Conservation (phyloP, 2,888 invertebrate species). For the Ophraella communa region DNA sequence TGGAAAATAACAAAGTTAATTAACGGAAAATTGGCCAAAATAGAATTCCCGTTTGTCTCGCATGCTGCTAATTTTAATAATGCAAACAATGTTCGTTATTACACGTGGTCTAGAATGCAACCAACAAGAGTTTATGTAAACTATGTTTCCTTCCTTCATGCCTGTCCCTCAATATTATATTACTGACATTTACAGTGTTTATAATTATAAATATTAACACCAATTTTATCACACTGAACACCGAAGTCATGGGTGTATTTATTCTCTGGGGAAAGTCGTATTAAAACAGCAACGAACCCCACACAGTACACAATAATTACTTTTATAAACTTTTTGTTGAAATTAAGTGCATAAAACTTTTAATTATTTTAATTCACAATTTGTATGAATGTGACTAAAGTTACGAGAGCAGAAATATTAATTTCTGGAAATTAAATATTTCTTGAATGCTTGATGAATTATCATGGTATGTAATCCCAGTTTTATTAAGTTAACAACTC, state of each 20-base stretch:
- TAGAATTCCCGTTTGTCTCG: neutral
- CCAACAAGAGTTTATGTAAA: neutral
- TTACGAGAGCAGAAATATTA: too few relatives aligned
- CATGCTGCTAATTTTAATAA: neutral
- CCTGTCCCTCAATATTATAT: neutral
- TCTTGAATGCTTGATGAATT: too few relatives aligned
- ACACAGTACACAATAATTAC: too few relatives aligned
- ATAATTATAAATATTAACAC: neutral
- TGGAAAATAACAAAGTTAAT: neutral
- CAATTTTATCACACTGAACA: neutral
- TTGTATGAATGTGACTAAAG: too few relatives aligned
- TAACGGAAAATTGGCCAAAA: neutral
- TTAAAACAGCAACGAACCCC: too few relatives aligned
- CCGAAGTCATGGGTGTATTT: neutral
- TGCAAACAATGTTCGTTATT: slow-evolving; percentile 2
- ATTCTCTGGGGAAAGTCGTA: too few relatives aligned
- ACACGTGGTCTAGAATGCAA: neutral
- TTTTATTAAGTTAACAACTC: too few relatives aligned
- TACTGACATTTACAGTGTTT: neutral
- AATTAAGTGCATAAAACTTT: too few relatives aligned
- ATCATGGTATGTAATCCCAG: too few relatives aligned
- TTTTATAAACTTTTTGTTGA: too few relatives aligned
- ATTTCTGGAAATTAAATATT: too few relatives aligned
- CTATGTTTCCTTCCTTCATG: neutral
- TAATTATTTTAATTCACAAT: too few relatives aligned